These are phyloP conservation scores for Dryomyza anilis DNA, from an alignment of 2,888 invertebrate genomes.

Conservation along the genomic window DNA sequence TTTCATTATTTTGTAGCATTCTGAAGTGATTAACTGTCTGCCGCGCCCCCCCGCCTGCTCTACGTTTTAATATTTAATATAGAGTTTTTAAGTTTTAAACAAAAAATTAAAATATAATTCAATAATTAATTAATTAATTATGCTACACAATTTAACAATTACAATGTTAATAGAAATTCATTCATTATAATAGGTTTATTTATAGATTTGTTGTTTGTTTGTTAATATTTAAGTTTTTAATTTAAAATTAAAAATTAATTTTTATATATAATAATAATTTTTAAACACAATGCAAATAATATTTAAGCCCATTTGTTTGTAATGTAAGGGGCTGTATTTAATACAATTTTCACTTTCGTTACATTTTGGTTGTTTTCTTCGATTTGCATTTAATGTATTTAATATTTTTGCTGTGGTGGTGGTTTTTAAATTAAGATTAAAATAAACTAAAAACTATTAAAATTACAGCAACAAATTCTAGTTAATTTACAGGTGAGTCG, in stretches of 20 bases:
- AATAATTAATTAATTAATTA: conserved; percentile 18
- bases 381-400: no score
- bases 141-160: conserved; percentile 21
- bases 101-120: conserved; percentile 7
- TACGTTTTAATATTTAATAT: not conserved
- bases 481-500: conserved; percentile 10
- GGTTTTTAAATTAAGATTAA: no score
- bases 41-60: no score
- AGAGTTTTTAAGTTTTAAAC: not conserved
- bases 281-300: no score
- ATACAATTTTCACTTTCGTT: no score
- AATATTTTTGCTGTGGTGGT: no score
- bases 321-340: no score
- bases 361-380: no score
- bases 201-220: no score
- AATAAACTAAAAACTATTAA: conserved; percentile 9
- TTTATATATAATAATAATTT: no score
- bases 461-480: conserved; percentile 23
- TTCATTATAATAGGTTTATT: not conserved
- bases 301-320: no score
- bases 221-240: not conserved
- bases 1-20: conserved; percentile 2
- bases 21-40: not conserved
- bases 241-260: conserved; percentile 1
- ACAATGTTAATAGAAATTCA: conserved; percentile 13